Evolutionary conservation across 2,888 invertebrate genomes (phyloP).

Genomic region (Acanthosepion lycidas): DNA sequence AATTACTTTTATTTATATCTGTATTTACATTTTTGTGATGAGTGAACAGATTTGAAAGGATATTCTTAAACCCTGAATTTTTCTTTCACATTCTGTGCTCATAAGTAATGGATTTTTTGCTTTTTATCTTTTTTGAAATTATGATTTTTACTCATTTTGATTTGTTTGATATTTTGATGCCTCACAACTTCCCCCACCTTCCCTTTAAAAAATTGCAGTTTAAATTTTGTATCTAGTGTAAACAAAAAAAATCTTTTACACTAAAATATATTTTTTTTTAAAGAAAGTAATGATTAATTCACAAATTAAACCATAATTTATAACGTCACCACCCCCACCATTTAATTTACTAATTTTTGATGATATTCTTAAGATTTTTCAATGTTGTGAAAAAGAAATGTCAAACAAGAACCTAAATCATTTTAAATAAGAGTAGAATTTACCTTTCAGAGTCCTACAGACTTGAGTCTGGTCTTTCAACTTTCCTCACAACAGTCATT

Average conservation of each 20-base stretch:
- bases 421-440: background rate
- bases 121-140: background rate
- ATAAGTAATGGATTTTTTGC: background rate
- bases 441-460: background rate
- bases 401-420: background rate
- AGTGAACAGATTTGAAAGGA: background rate
- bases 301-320: background rate
- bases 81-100: background rate
- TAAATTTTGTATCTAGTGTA: background rate
- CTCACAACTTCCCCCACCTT: background rate
- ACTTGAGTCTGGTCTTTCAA: background rate
- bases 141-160: background rate
- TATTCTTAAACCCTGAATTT: background rate
- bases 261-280: background rate
- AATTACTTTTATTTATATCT: background rate
- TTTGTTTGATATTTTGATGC: background rate
- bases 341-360: background rate
- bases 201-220: background rate
- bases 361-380: background rate
- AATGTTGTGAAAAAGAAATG: background rate
- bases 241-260: background rate
- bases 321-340: background rate
- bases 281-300: background rate
- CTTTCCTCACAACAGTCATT: background rate
- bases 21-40: background rate